phyloP scores from a whole-genome alignment of 2,113 vertebrate species.

The Balaeniceps rex region DNA sequence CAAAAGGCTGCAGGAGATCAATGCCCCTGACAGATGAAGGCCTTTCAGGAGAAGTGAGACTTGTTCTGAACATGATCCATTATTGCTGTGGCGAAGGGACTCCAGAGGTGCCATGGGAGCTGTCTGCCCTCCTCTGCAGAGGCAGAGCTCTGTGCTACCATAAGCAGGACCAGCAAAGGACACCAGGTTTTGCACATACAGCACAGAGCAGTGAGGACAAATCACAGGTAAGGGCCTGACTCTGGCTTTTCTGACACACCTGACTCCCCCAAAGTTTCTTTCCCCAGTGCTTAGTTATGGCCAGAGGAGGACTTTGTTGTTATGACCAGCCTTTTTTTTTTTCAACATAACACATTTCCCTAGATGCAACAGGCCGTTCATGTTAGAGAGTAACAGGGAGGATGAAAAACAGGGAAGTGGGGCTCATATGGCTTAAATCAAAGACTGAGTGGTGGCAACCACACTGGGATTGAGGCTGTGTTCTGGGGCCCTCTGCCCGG shows the following conservation, averaged over 20 bases:
- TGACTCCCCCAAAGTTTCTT: neutral
- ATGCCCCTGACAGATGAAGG: neutral
- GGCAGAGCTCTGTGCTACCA: neutral
- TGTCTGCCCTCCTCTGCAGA: neutral
- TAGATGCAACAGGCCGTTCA: neutral
- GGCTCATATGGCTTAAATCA: neutral
- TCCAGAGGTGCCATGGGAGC: neutral
- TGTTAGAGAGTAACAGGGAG: neutral
- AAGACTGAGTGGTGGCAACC: neutral
- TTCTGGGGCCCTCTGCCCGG: neutral
- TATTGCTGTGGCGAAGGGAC: neutral
- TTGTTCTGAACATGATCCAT: neutral
- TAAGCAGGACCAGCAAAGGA: neutral
- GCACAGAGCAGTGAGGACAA: neutral
- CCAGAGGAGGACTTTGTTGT: neutral
- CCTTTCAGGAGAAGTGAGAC: neutral
- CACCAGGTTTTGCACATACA: neutral
- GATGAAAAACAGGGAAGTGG: neutral
- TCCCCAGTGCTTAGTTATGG: too few relatives aligned
- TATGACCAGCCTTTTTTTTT: neutral
- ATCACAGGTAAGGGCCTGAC: neutral
- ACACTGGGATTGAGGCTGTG: neutral
- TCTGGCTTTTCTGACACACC: neutral
- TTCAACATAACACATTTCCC: neutral
- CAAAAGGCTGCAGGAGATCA: slow-evolving; percentile 20